Percentiles rank a stretch among this genome's conserved stretches.
These are phyloP conservation scores for Empidonax traillii DNA, from an alignment of 2,113 vertebrate genomes.

Conservation along the genomic window DNA sequence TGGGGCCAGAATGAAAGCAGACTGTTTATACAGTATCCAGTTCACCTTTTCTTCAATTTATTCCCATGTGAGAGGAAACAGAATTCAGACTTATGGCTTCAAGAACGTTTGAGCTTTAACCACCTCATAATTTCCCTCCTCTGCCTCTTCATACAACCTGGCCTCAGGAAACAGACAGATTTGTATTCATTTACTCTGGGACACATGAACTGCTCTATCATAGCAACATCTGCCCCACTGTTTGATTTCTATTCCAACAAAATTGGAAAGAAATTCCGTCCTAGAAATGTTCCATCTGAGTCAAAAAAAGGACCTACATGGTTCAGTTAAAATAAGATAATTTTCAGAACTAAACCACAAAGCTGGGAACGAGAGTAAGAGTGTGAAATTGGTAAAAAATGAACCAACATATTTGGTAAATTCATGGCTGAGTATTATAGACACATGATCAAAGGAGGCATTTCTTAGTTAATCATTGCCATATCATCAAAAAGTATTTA, in stretches of 20 bases:
- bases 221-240: neutral
- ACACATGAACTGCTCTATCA: neutral
- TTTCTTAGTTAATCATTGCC: neutral
- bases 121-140: accelerated
- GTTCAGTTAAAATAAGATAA: neutral
- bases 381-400: neutral
- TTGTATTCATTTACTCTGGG: neutral
- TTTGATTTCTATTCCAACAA: neutral
- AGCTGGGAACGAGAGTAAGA: neutral
- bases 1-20: neutral
- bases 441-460: neutral
- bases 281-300: neutral
- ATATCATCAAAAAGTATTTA: neutral
- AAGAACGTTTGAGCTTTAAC: neutral
- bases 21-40: neutral
- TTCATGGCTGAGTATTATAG: neutral
- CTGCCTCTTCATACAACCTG: neutral
- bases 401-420: accelerated
- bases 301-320: neutral
- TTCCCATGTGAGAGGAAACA: neutral
- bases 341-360: neutral
- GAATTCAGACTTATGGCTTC: neutral
- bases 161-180: neutral
- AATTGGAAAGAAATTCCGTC: neutral
- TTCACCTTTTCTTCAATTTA: neutral